phyloP scores from a whole-genome alignment of 2,797 vertebrate species.

The Leuciscus waleckii region DNA sequence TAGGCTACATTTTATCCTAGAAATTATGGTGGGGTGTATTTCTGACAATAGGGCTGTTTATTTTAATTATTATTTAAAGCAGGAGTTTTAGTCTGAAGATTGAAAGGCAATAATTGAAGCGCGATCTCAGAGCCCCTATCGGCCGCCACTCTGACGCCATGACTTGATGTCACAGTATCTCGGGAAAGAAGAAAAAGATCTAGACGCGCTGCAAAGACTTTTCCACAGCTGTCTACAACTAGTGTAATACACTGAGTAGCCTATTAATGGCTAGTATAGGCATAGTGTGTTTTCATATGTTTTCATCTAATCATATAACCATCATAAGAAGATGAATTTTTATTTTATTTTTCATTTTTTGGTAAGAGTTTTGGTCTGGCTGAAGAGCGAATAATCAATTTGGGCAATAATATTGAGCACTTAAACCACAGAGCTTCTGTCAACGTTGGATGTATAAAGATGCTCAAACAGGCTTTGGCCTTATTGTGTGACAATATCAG shows the following conservation, averaged over 20 bases:
- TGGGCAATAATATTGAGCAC: background rate
- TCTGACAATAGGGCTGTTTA: background rate
- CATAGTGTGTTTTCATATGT: background rate
- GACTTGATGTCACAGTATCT: conserved; percentile 83
- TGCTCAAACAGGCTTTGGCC: background rate
- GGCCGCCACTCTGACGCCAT: conserved; percentile 89
- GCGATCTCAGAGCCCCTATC: conserved; percentile 71
- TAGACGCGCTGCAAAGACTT: conserved; percentile 61
- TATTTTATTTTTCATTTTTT: background rate
- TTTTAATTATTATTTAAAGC: conserved; percentile 11
- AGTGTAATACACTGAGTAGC: background rate
- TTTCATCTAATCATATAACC: background rate
- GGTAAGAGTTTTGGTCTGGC: background rate
- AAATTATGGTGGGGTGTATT: background rate
- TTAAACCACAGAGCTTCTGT: conserved; percentile 76
- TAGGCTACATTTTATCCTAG: background rate
- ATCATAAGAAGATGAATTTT: background rate
- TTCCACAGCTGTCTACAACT: conserved; percentile 40
- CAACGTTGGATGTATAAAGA: conserved; percentile 60
- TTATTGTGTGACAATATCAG: conserved; percentile 37
- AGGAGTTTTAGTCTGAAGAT: conserved; percentile 55
- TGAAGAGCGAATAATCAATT: conserved; percentile 3
- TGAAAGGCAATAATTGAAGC: conserved; percentile 72
- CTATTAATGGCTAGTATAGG: too few relatives aligned
- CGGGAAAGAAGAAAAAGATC: conserved; percentile 58